Evolutionary conservation across 2,888 invertebrate species (phyloP), one percentile per base, ranked within the genome.

Genomic region (Oxytorus armatus): DNA sequence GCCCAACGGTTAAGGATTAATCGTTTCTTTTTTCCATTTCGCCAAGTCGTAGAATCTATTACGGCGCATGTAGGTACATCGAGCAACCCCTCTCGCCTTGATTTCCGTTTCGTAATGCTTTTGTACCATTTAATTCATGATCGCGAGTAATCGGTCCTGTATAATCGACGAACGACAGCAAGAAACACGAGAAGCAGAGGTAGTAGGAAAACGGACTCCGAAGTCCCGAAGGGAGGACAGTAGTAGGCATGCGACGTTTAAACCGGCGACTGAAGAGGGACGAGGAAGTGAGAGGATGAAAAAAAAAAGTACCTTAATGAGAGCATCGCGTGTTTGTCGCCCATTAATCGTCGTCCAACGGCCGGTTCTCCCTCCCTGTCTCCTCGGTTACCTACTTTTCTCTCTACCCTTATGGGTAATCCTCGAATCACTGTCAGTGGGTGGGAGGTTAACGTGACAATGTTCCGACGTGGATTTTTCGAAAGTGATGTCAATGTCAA

Each of bases 331-430:
- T 88, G 88, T 73, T 80, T 4, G 47, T 74, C 55, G 69, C 79
- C 84, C 85, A 87, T 88, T 87, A 88, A 87, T 86, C 77, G 70
- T 69, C 80, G 72, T 83, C 61, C 74, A n/a, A 81, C 82, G 82
- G 79, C 83, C 84, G 79, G 79, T 83, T 80, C 83, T 82, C 78
- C 65, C 78, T 79, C 18, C 44, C 7, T 49, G 25, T 29, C 21
- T 29, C 72, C 14, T 47, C 18, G 39, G 36, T 51, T 51, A 18
- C 33, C 49, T 36, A 11, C 57, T 63, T n/a, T 39, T 14, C 36
- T 33, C 53, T 55, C 59, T 16, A 5, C 18, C 65, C 16, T 47
- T 57, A 21, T 33, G 21, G 18, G 16, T 39, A 59, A 66, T 61
- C 70, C 47, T 73, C 82, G 74, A 76, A 79, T 78, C 77, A 77